Base-by-base conservation (phyloP, 2,888 invertebrate species). In the Melanophora roralis region DNA sequence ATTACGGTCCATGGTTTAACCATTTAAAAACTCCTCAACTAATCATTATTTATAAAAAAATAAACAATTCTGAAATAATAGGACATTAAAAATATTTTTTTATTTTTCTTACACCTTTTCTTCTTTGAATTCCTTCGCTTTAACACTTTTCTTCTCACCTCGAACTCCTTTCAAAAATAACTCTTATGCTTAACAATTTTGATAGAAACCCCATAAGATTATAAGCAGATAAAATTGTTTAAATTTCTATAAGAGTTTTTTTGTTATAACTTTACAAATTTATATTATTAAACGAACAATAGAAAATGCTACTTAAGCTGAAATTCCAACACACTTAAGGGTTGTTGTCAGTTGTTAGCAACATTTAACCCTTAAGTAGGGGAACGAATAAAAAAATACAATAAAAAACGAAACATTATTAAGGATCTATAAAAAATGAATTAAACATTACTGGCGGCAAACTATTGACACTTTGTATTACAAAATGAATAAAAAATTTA, bases 361-460 rank as follows among this genome's bases (percentile, higher is more conserved):
- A 32, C 32, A 2, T 68, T 80, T 80, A 80, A 80, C 80, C 80
- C 80, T 76, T 80, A 80, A 76, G 76, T 73, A 80, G 76, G 76
- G 71, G 67, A 73, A 68, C 80, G 45, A 76, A 67, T 62, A 71
- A 49, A 64, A 9, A 47, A 19, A 40, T 27, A 27, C 6, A 27
- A 5, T 12, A 53, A 16, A 19, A 67, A 21, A 14, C 16, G 11
- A 21, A 34, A 14, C 14, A 62, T 67, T 55, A 49, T 19, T 51
- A 75, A 76, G 57, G 67, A 72, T 72, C 51, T 64, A 68, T 80
- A 67, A 76, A 76, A 76, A 80, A 71, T 76, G 76, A 68, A 80
- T 73, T 76, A 72, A 60, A 76, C 72, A 62, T 62, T 55, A 49
- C 68, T 49, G 67, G 62, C 72, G 72, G 72, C 62, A 76, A 76